A percentile compares a stretch with the other conserved stretches of the same genome.
Conservation (phyloP, 2,888 invertebrate genomes). For the Erebia palarica region DNA sequence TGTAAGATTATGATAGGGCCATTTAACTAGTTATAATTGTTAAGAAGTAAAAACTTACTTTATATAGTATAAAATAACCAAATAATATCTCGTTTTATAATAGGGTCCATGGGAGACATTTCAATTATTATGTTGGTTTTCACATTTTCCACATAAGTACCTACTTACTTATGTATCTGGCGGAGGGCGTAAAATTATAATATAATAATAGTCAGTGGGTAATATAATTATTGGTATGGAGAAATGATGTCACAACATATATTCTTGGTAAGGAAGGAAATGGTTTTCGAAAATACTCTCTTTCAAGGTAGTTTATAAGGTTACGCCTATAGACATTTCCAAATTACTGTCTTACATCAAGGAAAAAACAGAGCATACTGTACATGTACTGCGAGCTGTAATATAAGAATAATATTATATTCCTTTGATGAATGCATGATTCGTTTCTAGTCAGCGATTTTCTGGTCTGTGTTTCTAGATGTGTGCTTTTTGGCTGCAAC, state of each 20-base stretch:
- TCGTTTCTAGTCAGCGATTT: background rate
- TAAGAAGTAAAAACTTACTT: background rate
- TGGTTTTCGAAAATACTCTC: background rate
- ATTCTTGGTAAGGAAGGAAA: background rate
- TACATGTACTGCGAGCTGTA: background rate
- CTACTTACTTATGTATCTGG: background rate
- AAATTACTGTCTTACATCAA: background rate
- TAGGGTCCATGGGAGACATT: slow-evolving; percentile 5
- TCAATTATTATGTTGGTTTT: slow-evolving; percentile 5
- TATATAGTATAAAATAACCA: too few relatives aligned
- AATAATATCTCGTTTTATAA: background rate
- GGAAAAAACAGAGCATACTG: background rate
- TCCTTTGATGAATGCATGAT: background rate
- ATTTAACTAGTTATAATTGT: too few relatives aligned
- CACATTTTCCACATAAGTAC: background rate
- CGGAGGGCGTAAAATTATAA: slow-evolving; percentile 3
- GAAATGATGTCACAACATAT: background rate
- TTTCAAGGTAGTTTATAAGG: background rate
- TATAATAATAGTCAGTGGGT: background rate
- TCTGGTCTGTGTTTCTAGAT: background rate
- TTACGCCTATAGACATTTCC: background rate
- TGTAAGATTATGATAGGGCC: too few relatives aligned
- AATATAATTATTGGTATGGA: background rate
- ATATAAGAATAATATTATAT: background rate
- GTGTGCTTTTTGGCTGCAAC: background rate